Conservation (phyloP, 2,797 vertebrate genomes). For the Chrysocyon brachyurus region DNA sequence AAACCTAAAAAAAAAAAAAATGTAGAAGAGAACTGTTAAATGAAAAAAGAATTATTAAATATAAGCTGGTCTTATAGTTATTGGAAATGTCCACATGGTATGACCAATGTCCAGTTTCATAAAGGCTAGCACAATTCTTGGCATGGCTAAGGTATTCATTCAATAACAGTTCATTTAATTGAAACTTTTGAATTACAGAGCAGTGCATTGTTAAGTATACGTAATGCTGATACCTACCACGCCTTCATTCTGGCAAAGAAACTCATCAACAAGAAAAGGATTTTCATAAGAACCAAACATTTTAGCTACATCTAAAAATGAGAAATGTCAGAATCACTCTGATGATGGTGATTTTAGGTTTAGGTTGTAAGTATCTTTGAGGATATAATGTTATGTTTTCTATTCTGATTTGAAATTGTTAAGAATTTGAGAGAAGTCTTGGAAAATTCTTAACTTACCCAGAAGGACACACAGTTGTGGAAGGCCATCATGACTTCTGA, state of each 20-base stretch:
- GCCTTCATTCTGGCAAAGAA: neutral
- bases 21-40: neutral
- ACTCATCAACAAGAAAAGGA: neutral
- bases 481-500: slow-evolving; percentile 7
- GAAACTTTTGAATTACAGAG: neutral
- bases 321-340: slow-evolving; percentile 1
- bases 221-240: neutral
- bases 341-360: neutral
- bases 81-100: neutral
- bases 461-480: neutral
- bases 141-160: neutral
- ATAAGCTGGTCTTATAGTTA: neutral
- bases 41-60: slow-evolving; percentile 5
- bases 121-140: neutral
- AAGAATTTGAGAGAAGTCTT: neutral
- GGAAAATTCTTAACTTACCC: neutral
- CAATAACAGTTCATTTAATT: neutral
- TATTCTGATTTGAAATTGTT: neutral
- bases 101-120: neutral
- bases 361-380: neutral
- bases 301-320: neutral
- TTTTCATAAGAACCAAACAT: neutral
- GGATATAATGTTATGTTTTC: neutral
- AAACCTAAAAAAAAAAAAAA: neutral
- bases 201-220: neutral